Evolutionary conservation across 1,140 invertebrate species (phyloP), one percentile per base, ranked within the genome.

Genomic region (Mactra quadrangularis): DNA sequence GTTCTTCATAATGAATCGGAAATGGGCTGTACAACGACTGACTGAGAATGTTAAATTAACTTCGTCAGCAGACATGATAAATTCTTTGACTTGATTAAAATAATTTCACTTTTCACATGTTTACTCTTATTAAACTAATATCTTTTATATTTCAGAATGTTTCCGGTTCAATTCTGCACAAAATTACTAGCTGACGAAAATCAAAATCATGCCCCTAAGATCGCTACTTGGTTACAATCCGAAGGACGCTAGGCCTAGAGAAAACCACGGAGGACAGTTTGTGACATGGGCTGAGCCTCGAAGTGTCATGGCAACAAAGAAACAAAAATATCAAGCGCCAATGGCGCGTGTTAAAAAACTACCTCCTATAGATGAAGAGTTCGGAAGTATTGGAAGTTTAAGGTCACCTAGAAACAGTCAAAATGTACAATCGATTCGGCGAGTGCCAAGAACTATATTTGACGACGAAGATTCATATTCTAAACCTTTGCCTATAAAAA

Each of bases 301-400:
- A 22, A 33, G 15, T 15, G 59, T 62, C 19, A 79, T 86, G 81
- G 72, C 81, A 35, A 66, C 53, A 15, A 70, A 70, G 3, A 83
- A 83, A 53, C 53, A 57, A 29, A 78, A 76, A 45, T 76, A 79
- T 35, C 79, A 72, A 41, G 83, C 81, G 19, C 81, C 84, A 0
- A 83, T 86, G 19, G 83, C 84, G 22, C 79, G 81, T 17, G 70
- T 83, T 15, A 57, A 86, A 38, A 82, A 84, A 66, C 76, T 87
- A 11, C 86, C 86, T 6, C 84, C 84, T 15, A 87, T 87, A 15
- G 60, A 85, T 17, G 86, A 87, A 45, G 86, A 86, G 53, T 41
- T 41, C 15, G 38, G 38, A 41, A 71, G 64, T 47, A 60, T 25
- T 22, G 64, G 60, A 22, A 81, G 59, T 27, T 64, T 72, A n/a